Conservation (phyloP, 2,888 invertebrate genomes). For the Brachycybe producta region DNA sequence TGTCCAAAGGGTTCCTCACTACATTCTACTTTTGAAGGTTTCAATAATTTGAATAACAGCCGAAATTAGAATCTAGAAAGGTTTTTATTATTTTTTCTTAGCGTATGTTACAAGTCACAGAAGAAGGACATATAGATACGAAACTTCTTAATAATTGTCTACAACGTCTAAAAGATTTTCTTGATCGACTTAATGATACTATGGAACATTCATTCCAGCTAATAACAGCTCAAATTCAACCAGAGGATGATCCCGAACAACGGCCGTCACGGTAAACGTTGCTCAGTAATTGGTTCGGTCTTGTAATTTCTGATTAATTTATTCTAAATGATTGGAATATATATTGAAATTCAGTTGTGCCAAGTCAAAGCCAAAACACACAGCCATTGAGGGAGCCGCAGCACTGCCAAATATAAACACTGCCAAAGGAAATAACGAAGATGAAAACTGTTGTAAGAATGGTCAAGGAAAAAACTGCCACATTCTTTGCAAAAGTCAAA, state of each 20-base stretch:
- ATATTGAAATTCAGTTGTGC: no score
- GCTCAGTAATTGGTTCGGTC: no score
- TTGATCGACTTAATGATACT: slow-evolving; percentile 35
- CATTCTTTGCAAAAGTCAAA: no score
- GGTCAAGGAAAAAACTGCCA: no score
- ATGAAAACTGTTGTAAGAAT: no score
- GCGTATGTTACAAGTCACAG: slow-evolving; percentile 34
- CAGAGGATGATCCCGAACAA: slow-evolving; percentile 12
- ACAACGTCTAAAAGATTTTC: slow-evolving; percentile 32
- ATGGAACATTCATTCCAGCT: slow-evolving; percentile 36
- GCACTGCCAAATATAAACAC: no score
- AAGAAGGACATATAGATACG: slow-evolving; percentile 33
- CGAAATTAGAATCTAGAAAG: not conserved
- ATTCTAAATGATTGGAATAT: no score
- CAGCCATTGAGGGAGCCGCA: no score
- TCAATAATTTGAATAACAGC: slow-evolving; percentile 4
- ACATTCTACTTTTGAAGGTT: slow-evolving; percentile 37
- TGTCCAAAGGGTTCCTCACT: slow-evolving; percentile 36
- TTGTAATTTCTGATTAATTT: no score
- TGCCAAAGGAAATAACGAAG: no score
- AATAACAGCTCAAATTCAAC: slow-evolving; percentile 27
- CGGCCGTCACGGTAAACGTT: no score
- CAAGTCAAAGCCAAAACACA: no score
- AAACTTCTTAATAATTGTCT: slow-evolving; percentile 33
- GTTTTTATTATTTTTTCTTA: slow-evolving; percentile 21